Conservation (phyloP, 2,113 vertebrate species). For the Guaruba guarouba region DNA sequence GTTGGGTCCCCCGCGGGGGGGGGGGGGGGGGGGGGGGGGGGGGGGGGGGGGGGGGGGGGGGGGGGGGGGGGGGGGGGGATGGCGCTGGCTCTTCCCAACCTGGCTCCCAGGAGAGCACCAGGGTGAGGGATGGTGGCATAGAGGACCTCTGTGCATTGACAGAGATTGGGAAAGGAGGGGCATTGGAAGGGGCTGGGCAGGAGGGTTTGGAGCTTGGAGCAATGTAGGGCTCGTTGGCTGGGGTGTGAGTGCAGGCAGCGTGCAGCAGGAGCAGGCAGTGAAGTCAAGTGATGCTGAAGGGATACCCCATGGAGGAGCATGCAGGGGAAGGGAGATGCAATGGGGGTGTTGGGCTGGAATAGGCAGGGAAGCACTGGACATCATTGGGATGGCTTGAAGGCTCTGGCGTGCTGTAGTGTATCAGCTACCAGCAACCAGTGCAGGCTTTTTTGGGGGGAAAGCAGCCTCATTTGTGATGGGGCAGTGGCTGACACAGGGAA, state of each 20-base stretch:
- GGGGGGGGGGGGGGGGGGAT: too few species aligned
- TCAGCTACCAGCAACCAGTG: not conserved
- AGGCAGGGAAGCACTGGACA: not conserved
- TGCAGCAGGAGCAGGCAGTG: not conserved
- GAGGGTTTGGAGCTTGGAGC: not conserved
- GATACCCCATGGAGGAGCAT: not conserved
- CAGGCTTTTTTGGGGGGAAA: fast-evolving
- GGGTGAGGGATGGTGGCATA: fast-evolving
- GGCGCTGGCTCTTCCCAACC: too few species aligned
- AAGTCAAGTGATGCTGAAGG: not conserved
- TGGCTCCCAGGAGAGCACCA: fast-evolving
- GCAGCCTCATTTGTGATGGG: not conserved
- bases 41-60: too few species aligned
- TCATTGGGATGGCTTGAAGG: fast-evolving
- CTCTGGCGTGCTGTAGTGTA: not conserved
- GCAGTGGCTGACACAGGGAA: fast-evolving
- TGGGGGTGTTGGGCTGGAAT: not conserved
- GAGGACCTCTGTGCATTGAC: not conserved
- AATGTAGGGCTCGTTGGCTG: fast-evolving
- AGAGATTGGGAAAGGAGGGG: too few species aligned
- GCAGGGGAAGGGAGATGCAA: not conserved
- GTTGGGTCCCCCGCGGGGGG: too few species aligned
- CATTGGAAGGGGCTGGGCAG: not conserved
- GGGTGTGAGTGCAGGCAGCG: not conserved
- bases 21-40: too few species aligned